These are phyloP conservation scores for Tupiocoris notatus DNA, from an alignment of 2,888 invertebrate genomes.

Conservation along the genomic window DNA sequence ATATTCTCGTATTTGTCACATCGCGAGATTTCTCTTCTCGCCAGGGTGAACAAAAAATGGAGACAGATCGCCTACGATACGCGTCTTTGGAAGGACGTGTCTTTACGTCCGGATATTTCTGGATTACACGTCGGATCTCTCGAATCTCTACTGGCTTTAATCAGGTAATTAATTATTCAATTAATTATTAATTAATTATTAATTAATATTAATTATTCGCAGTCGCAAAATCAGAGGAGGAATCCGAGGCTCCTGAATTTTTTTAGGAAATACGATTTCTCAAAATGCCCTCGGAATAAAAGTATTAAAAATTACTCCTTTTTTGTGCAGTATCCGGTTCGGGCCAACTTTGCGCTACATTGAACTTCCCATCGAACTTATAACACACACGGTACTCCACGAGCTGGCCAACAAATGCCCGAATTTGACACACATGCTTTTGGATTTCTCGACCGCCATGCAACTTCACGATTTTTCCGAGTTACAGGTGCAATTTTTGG, in stretches of 20 bases:
- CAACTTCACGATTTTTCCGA: slow-evolving; percentile 99
- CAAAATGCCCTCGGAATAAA: too few relatives aligned
- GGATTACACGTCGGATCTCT: slow-evolving; percentile 87
- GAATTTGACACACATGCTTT: slow-evolving; percentile 89
- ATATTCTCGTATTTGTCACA: slow-evolving; percentile 93
- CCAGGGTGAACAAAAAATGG: slow-evolving; percentile 95
- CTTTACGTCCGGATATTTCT: slow-evolving; percentile 92
- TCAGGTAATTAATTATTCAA: slow-evolving; percentile 44
- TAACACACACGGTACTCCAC: slow-evolving; percentile 94
- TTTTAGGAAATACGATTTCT: too few relatives aligned
- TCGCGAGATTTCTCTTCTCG: slow-evolving; percentile 89
- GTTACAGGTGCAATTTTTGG: slow-evolving; percentile 69
- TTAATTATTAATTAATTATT: too few relatives aligned
- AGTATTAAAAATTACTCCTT: background rate
- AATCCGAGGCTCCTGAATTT: too few relatives aligned
- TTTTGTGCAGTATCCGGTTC: slow-evolving; percentile 72
- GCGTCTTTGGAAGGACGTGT: slow-evolving; percentile 91
- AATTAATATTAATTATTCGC: too few relatives aligned
- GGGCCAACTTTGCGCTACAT: slow-evolving; percentile 85
- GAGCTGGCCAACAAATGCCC: slow-evolving; percentile 95
- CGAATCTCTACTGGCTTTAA: slow-evolving; percentile 61
- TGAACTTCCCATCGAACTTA: slow-evolving; percentile 91
- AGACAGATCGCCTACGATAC: slow-evolving; percentile 93
- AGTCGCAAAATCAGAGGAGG: too few relatives aligned
- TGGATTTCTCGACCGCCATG: slow-evolving; percentile 99